Evolutionary conservation across 2,888 invertebrate genomes (phyloP).

Genomic region (Cephus spinipes): DNA sequence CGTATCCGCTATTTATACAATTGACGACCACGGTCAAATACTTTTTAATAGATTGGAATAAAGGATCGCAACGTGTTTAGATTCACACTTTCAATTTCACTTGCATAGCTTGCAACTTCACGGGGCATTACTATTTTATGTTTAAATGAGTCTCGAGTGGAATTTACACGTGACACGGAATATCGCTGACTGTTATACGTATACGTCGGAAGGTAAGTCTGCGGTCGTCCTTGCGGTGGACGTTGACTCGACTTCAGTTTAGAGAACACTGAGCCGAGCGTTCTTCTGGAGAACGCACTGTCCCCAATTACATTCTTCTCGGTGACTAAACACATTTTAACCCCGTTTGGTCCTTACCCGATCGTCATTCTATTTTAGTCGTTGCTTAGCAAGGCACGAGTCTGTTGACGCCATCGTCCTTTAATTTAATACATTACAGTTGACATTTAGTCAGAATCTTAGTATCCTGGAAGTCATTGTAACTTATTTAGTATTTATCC

Average conservation of each 20-base stretch:
- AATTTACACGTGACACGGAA: not conserved
- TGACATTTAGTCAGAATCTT: not conserved
- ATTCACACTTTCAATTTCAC: not conserved
- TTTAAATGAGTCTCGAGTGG: not conserved
- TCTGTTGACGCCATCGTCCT: not conserved
- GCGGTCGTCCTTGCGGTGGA: conserved; percentile 1
- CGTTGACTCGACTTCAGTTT: conserved; percentile 3
- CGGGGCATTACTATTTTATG: not conserved
- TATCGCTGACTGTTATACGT: not conserved
- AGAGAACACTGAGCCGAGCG: conserved; percentile 7
- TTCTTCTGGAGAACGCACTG: conserved; percentile 2
- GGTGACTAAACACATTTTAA: conserved; percentile 1
- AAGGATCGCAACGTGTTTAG: not conserved
- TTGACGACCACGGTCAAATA: not conserved
- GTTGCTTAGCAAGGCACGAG: not conserved
- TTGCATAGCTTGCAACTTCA: not conserved
- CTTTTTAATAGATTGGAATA: not conserved
- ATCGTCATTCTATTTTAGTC: not conserved
- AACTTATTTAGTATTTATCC: not conserved
- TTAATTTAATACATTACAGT: not conserved
- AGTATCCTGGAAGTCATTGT: not conserved
- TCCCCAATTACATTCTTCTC: not conserved
- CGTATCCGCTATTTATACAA: not conserved
- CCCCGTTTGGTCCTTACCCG: not conserved
- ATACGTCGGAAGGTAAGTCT: not conserved